These are phyloP conservation scores for Platerodrilus igneus DNA, from an alignment of 2,888 invertebrate genomes.

Conservation along the genomic window DNA sequence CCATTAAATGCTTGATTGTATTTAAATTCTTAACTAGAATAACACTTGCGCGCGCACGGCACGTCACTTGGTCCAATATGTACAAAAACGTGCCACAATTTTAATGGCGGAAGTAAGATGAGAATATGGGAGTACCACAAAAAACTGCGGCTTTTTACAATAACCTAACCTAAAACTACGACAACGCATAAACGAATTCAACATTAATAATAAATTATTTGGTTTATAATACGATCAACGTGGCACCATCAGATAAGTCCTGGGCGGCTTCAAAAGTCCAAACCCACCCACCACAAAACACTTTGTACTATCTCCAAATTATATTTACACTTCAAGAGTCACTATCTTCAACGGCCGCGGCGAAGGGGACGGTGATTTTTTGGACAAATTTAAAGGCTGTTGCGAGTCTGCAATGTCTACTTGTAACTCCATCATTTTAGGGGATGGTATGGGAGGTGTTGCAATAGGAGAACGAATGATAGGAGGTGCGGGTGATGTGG, in stretches of 20 bases:
- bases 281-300: slow-evolving; percentile 27
- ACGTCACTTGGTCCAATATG: slow-evolving; percentile 46
- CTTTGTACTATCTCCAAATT: slow-evolving; percentile 43
- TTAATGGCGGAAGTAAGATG: slow-evolving; percentile 46
- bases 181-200: slow-evolving; percentile 36
- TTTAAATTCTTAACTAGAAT: slow-evolving; percentile 47
- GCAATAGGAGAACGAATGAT: slow-evolving; percentile 48
- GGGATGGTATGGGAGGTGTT: slow-evolving; percentile 48
- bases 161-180: slow-evolving; percentile 37
- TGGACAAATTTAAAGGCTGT: slow-evolving; percentile 85
- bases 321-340: slow-evolving; percentile 44
- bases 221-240: slow-evolving; percentile 50
- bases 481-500: slow-evolving; percentile 46
- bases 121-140: slow-evolving; percentile 29
- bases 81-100: slow-evolving; percentile 40
- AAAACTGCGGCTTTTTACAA: slow-evolving; percentile 22
- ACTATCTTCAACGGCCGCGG: slow-evolving; percentile 56
- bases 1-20: slow-evolving; percentile 53
- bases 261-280: slow-evolving; percentile 28
- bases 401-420: slow-evolving; percentile 77
- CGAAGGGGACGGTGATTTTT: slow-evolving; percentile 75
- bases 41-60: too few relatives aligned
- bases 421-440: slow-evolving; percentile 68
- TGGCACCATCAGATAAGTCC: slow-evolving; percentile 40
- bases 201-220: slow-evolving; percentile 49